Base-by-base conservation (phyloP, 2,797 vertebrate genomes). In the Nasua narica region DNA sequence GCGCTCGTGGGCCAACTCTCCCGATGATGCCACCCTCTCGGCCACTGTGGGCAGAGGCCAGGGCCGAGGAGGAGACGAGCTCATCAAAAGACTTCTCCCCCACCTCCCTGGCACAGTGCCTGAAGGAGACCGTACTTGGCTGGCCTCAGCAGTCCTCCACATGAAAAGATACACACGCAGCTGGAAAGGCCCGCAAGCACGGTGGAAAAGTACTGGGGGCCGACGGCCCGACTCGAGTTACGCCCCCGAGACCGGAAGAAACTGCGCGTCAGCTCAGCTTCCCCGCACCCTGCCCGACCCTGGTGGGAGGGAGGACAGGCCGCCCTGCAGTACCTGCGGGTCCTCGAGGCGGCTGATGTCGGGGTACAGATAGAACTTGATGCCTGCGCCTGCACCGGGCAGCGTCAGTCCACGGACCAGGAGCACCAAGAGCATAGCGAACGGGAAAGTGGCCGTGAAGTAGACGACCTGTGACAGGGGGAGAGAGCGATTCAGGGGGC, bases 281-380 rank as follows among this genome's bases (percentile, higher is more conserved):
- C 32, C 81, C 32, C 0, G 3, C 27, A 7, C 48, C 79, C n/a
- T 35, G 21, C 79, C 25, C 35, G 40, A 92, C 78, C 85, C 82
- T 87, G 85, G n/a, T 48, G 43, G 62, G 69, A 76, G 89, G 67
- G n/a, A 67, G 56, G 92, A 29, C 29, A 0, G 23, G 2, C 40
- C 1, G 29, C 13, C 50, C 90, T 0, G 0, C 3, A 1, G 74
- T 96, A 99, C 99, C 99, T 99, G 99, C 93, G 99, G 99, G 96
- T 99, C 99, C 97, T 99, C 98, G 37, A 99, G 99, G 97, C 99
- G 99, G 93, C 98, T 98, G 96, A 99, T 98, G 97, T 99, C 96
- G 0, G 99, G 99, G 98, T 99, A 99, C 97, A 99, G 99, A 97
- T 99, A 99, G 98, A 99, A 99, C 97, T 99, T 99, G 98, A 99